A percentile compares a stretch with the other conserved stretches of the same genome.
Evolutionary conservation across 2,888 invertebrate genomes (phyloP).

Genomic region (Leptura quadrifasciata): DNA sequence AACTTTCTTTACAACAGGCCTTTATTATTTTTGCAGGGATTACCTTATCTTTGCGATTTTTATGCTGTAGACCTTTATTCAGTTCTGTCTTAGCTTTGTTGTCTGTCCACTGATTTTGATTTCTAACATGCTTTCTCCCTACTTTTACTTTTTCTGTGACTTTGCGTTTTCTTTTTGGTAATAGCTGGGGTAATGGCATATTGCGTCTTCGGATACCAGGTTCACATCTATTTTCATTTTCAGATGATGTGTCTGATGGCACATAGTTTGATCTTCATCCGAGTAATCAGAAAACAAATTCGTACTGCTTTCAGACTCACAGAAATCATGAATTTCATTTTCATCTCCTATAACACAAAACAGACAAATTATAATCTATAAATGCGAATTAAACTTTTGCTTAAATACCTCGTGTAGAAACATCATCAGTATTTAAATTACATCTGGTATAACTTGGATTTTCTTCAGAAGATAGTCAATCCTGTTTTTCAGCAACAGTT

Average conservation of each 20-base stretch:
- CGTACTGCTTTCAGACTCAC: not conserved
- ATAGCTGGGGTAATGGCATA: constrained; percentile 6
- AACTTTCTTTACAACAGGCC: constrained; percentile 26
- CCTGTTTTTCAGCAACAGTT: not conserved
- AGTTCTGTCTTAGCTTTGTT: constrained; percentile 40
- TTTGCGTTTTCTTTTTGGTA: not conserved
- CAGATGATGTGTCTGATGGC: constrained; percentile 3
- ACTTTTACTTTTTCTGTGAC: not conserved
- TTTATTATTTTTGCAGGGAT: constrained; percentile 22
- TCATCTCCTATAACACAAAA: not conserved
- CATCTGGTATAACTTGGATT: not conserved
- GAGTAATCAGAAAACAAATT: constrained; percentile 11
- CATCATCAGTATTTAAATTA: not conserved
- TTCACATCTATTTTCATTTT: constrained; percentile 2
- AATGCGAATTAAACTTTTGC: not conserved
- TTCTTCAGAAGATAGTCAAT: not conserved
- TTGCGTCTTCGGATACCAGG: not conserved
- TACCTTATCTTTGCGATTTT: constrained; percentile 40
- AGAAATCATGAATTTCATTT: not conserved
- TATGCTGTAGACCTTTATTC: constrained; percentile 40
- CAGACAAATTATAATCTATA: not conserved
- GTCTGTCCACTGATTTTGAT: constrained; percentile 38
- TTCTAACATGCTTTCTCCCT: constrained; percentile 36
- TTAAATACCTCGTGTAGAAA: not conserved
- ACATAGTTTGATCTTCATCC: constrained; percentile 13